These are phyloP conservation scores for Sciaenops ocellatus DNA, from an alignment of 2,797 vertebrate genomes.

Conservation along the genomic window DNA sequence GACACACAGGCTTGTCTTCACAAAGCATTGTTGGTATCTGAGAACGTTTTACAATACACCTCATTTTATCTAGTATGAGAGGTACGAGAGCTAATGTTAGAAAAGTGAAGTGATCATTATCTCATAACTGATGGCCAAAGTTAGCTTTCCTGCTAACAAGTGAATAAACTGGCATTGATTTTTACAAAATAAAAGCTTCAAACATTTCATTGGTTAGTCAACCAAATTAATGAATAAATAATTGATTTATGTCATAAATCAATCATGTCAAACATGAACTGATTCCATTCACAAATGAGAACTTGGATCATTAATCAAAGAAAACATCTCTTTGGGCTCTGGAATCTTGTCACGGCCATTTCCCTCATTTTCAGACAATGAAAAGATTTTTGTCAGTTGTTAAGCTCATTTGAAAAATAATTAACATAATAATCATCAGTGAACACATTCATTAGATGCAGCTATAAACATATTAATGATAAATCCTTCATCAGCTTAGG, in stretches of 20 bases:
- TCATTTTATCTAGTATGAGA: too few relatives aligned
- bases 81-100: too few relatives aligned
- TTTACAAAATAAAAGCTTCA: neutral
- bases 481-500: neutral
- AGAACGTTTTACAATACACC: too few relatives aligned
- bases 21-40: too few relatives aligned
- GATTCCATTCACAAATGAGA: neutral
- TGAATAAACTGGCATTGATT: neutral
- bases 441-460: neutral
- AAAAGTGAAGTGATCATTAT: too few relatives aligned
- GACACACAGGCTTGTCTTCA: too few relatives aligned
- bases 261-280: too few relatives aligned
- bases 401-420: neutral
- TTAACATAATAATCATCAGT: neutral
- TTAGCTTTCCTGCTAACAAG: neutral
- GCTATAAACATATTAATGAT: neutral
- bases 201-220: neutral
- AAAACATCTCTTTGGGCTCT: neutral
- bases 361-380: neutral
- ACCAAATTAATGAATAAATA: too few relatives aligned
- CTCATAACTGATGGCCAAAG: too few relatives aligned
- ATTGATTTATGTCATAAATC: too few relatives aligned
- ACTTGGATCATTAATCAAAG: neutral
- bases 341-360: neutral
- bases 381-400: too few relatives aligned